Evolutionary conservation across 2,888 invertebrate genomes (phyloP), one percentile per base, ranked within the genome.

Genomic region (Hydriomena furcata): DNA sequence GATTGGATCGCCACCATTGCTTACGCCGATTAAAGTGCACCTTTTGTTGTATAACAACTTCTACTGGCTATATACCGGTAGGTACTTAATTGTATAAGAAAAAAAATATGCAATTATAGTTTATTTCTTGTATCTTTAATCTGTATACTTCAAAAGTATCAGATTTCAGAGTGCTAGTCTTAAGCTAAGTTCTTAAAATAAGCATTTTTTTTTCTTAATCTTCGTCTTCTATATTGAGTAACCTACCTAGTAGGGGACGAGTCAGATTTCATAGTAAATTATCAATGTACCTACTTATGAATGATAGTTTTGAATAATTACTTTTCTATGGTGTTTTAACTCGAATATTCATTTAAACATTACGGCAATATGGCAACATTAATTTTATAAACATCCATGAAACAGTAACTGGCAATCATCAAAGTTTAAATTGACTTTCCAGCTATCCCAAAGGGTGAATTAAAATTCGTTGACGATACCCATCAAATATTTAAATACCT

Each of bases 381-480:
- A 36, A 30, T 47, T 37, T 47, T 35, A 40, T 46, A 24, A 38
- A 44, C 43, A 43, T 32, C 21, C 47, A 35, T 37, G 34, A 46
- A 49, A 40, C 42, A 43, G 41, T 48, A 54, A 37, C 34, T 48
- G 36, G 49, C 43, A 42, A 49, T 48, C 49, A 42, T 54, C 34
- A 50, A 52, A 52, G 52, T 37, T 52, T 43, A 40, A 52, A 52
- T 52, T 40, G 43, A 41, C 38, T 48, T 47, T 52, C 21, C 44
- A 28, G 27, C 24, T 35, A 34, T 44, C 38, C 47, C 43, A 48
- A 43, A 52, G 47, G 47, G 12, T 35, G 8, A 31, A 35, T 43
- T 47, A 34, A 27, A 52, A 38, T 38, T 43, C 8, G 25, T 21
- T 30, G 35, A 38, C 28, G 45, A 42, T 46, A 32, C 23, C 45